A percentile compares a stretch with the other conserved stretches of the same genome.
Conservation (phyloP, 2,113 vertebrate species). For the Cervus canadensis region DNA sequence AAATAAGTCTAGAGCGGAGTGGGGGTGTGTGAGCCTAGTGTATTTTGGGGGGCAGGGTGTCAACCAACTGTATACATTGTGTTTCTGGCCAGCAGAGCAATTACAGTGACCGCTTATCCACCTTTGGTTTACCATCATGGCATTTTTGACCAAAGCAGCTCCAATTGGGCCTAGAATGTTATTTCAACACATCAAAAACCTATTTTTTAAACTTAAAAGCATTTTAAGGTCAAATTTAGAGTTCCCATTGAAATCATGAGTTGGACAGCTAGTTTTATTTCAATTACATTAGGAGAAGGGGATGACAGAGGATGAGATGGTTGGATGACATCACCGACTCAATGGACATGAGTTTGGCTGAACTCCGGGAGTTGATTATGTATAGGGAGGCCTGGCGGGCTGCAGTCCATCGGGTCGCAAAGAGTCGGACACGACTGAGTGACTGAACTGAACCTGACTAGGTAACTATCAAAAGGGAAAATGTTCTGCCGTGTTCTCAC, state of each 20-base stretch:
- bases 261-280: background rate
- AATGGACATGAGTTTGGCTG: background rate
- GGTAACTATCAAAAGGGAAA: background rate
- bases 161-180: too few species aligned
- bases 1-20: rapidly evolving
- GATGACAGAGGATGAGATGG: background rate
- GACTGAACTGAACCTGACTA: background rate
- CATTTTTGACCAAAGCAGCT: too few species aligned
- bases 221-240: background rate
- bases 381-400: background rate
- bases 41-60: background rate
- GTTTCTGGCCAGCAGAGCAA: too few species aligned
- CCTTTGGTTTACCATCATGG: background rate
- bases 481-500: background rate
- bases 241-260: background rate
- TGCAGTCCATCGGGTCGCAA: background rate
- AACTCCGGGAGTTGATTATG: background rate
- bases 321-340: background rate
- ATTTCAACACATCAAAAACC: background rate
- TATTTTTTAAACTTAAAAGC: background rate
- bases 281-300: background rate
- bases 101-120: rapidly evolving
- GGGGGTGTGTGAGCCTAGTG: background rate
- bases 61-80: rapidly evolving
- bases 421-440: background rate